Conservation (phyloP, 92 coral and sea anemone genomes). For the Epizoanthus fatuus region DNA sequence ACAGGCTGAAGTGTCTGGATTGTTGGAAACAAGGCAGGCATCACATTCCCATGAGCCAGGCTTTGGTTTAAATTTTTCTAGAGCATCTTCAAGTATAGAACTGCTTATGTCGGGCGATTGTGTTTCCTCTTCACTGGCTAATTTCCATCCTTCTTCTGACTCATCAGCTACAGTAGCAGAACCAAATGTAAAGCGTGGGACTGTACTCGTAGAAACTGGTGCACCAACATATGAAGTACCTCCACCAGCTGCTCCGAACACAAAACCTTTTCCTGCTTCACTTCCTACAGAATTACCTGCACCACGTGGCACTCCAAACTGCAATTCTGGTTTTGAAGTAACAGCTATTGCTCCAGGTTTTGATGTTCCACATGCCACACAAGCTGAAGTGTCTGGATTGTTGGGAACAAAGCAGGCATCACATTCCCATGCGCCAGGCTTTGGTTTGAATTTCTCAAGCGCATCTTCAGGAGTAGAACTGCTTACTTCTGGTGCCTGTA, state of each 20-base stretch:
- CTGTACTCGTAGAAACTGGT: background rate
- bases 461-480: background rate
- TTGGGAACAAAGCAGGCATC: conserved; percentile 62
- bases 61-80: conserved; percentile 21
- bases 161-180: background rate
- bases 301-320: conserved; percentile 25
- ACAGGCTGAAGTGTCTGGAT: conserved; percentile 37
- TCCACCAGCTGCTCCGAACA: background rate
- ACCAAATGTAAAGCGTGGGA: conserved; percentile 34
- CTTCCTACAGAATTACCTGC: background rate
- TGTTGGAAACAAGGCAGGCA: conserved; percentile 57
- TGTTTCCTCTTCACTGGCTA: too few species aligned
- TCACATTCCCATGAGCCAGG: conserved; percentile 79
- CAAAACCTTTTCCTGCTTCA: background rate
- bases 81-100: background rate
- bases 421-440: conserved; percentile 76
- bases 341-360: conserved; percentile 64
- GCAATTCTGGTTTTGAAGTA: conserved; percentile 3
- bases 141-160: background rate
- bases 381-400: conserved; percentile 18
- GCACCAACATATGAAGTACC: background rate
- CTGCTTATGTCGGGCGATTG: too few species aligned
- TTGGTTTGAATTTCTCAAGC: conserved; percentile 13
- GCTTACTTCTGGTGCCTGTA: background rate
- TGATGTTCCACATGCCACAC: conserved; percentile 71